Evolutionary conservation across 2,797 vertebrate species (phyloP).

Genomic region (Semotilus atromaculatus): DNA sequence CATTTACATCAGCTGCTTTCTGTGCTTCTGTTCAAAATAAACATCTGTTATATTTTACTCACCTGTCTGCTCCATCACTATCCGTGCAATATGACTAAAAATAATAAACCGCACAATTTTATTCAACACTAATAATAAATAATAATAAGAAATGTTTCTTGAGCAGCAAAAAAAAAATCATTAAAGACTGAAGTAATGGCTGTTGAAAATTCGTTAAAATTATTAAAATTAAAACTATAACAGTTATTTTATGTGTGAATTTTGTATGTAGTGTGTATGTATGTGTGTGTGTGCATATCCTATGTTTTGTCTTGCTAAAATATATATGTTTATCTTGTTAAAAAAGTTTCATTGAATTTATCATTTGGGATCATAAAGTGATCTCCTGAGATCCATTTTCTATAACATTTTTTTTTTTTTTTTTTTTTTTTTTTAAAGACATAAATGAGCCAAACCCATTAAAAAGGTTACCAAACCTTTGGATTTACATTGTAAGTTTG

Average conservation of each 20-base stretch:
- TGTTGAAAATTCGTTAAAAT: background rate
- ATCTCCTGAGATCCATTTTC: constrained; percentile 5
- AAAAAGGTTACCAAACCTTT: constrained; percentile 35
- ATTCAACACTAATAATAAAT: background rate
- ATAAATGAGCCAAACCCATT: constrained; percentile 44
- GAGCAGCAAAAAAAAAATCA: background rate
- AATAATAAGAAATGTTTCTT: background rate
- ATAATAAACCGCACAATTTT: background rate
- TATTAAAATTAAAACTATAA: no score
- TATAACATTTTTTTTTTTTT: no score
- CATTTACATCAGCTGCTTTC: no score
- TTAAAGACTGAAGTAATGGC: background rate
- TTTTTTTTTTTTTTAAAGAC: constrained; percentile 4
- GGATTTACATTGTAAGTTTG: constrained; percentile 48
- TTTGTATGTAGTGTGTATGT: no score
- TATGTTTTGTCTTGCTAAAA: no score
- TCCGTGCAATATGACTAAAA: background rate
- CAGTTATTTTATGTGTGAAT: no score
- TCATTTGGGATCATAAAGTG: background rate
- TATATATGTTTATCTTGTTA: background rate
- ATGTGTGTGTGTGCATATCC: no score
- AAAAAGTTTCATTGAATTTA: background rate
- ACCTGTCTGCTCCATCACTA: no score
- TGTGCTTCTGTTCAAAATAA: no score
- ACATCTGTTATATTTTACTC: no score